Conservation (phyloP, 2,113 vertebrate genomes). For the Orientallactaga bullata region DNA sequence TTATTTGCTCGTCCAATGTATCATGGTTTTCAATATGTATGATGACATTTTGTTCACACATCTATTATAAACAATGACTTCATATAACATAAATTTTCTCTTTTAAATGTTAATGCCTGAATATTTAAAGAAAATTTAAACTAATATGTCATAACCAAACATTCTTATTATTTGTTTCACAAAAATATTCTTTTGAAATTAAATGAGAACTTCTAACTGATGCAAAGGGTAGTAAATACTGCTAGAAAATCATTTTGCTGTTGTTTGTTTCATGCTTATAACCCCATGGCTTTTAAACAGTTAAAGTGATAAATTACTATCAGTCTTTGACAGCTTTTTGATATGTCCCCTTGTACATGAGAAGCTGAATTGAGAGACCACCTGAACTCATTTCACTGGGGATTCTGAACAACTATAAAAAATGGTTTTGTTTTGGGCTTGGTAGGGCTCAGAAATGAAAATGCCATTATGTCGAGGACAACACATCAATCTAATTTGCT, state of each 20-base stretch:
- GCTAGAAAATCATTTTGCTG: constrained; percentile 54
- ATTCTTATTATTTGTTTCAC: constrained; percentile 60
- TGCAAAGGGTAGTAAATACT: constrained; percentile 34
- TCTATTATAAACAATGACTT: background rate
- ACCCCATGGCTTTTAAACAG: constrained; percentile 82
- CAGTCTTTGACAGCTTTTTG: constrained; percentile 85
- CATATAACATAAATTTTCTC: background rate
- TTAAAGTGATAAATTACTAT: constrained; percentile 87
- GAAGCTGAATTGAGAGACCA: constrained; percentile 85
- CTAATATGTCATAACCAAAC: background rate
- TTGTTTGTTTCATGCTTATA: constrained; percentile 72
- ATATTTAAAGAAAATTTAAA: constrained; percentile 30
- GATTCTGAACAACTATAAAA: constrained; percentile 89
- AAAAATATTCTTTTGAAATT: constrained; percentile 61
- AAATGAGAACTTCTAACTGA: constrained; percentile 45
- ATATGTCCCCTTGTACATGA: constrained; percentile 84
- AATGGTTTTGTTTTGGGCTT: constrained; percentile 89
- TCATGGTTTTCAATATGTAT: constrained; percentile 32
- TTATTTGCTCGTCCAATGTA: background rate
- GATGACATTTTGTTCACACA: constrained; percentile 8
- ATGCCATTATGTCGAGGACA: constrained; percentile 87
- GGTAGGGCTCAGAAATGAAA: constrained; percentile 90
- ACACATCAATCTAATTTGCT: constrained; percentile 91
- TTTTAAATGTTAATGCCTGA: constrained; percentile 48
- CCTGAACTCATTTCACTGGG: constrained; percentile 88